Conservation (phyloP, 2,888 invertebrate genomes). For the Perdita meconis region DNA sequence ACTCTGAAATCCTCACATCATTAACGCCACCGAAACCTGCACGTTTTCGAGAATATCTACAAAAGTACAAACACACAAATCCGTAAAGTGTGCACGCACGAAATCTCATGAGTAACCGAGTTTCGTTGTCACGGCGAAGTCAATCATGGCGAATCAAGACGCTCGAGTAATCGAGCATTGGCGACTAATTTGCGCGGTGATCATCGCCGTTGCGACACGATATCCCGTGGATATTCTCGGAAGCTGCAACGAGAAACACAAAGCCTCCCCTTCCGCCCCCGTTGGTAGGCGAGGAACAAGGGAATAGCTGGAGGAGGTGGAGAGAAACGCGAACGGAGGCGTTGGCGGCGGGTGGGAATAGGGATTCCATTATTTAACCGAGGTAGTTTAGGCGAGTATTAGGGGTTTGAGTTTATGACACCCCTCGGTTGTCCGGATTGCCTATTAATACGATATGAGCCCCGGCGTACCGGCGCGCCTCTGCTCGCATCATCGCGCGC, state of each 20-base stretch:
- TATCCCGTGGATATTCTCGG: conserved; percentile 36
- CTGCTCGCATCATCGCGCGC: conserved; percentile 64
- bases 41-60: too few species aligned
- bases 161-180: conserved; percentile 45
- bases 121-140: neutral
- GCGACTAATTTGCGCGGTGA: conserved; percentile 39
- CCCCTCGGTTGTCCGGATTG: conserved; percentile 83
- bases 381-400: conserved; percentile 84
- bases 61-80: too few species aligned
- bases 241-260: conserved; percentile 65
- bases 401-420: conserved; percentile 84
- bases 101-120: too few species aligned
- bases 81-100: too few species aligned
- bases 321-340: conserved; percentile 44
- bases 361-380: conserved; percentile 84
- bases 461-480: conserved; percentile 73
- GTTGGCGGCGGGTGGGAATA: conserved; percentile 75
- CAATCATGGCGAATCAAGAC: neutral
- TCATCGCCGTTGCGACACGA: conserved; percentile 31
- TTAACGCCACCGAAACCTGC: too few species aligned
- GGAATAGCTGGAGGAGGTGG: conserved; percentile 49
- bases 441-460: conserved; percentile 85
- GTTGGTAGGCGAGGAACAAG: conserved; percentile 56
- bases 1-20: too few species aligned
- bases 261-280: conserved; percentile 39